Base-by-base conservation (phyloP, 2,113 vertebrate species). In the Onychostoma macrolepis region DNA sequence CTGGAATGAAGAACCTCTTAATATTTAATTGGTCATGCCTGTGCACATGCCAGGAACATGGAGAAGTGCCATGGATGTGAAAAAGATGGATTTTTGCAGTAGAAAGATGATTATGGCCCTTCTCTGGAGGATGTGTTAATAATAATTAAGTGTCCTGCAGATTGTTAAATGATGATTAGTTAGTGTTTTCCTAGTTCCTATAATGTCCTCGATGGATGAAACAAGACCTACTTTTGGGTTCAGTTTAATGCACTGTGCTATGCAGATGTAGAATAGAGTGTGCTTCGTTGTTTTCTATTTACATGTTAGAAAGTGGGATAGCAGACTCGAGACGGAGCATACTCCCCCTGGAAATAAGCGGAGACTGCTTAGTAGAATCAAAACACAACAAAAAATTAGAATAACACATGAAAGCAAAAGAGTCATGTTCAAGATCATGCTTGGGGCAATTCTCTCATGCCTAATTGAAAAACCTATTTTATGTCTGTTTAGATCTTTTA, bases 11-110 rank as follows among this genome's bases (percentile, higher is more conserved):
- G 90, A 90, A 90, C 88, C 76, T 82, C 86, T 94, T 92, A 93
- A 94, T 94, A 93, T 92, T 93, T 94, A 82, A 94, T 93, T 88
- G 85, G 89, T 75, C 86, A n/a, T 58, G 53, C 88, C 85, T 92
- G 91, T 89, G 87, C 79, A 91, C 89, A 88, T 90, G 90, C 89
- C 92, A 91, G 87, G 83, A 91, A 91, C 88, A 91, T 87, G 48
- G 17, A 67, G 38, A 67, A 36, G 58, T 9, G 30, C 17, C 24
- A 56, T 33, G 41, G 6, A 12, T 53, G 77, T 48, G 75, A 11
- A 41, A 84, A 74, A 56, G 36, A 79, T 80, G 53, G 45, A 58
- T 50, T 53, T 50, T 36, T 26, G 13, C 28, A 26, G 67, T 48
- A 67, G 21, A 26, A 45, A 80, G 21, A 83, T 63, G n/a, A 87